phyloP scores from a whole-genome alignment of 2,888 invertebrate species.

The Chelonus formosanus region DNA sequence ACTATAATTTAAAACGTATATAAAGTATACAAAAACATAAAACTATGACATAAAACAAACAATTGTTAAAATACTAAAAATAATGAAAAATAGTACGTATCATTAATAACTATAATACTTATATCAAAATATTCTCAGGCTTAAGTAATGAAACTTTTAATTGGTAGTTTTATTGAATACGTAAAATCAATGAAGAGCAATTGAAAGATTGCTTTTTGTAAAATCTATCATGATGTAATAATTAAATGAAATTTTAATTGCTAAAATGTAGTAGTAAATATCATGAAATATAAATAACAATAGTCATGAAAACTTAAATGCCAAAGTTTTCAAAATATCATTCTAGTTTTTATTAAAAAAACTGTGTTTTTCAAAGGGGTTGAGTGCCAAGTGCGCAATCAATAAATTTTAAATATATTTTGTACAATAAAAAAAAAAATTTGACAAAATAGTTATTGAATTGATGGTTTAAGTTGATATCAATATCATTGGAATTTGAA shows the following conservation, averaged over 20 bases:
- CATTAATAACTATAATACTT: slow-evolving; percentile 13
- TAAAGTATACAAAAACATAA: slow-evolving; percentile 1
- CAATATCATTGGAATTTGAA: neutral
- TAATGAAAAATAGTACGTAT: slow-evolving; percentile 12
- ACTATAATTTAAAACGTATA: too few species aligned
- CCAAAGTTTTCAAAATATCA: neutral
- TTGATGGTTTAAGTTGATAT: slow-evolving; percentile 3
- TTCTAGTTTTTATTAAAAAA: too few species aligned
- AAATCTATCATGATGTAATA: neutral
- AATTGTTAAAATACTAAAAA: slow-evolving; percentile 5
- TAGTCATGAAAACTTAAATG: neutral
- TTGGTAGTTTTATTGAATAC: too few species aligned
- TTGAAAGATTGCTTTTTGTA: neutral
- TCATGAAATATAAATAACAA: too few species aligned
- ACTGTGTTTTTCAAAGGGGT: neutral
- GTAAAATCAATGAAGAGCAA: neutral
- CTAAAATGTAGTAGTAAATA: too few species aligned
- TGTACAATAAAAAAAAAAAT: slow-evolving; percentile 12
- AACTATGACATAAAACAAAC: neutral
- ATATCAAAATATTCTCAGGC: slow-evolving; percentile 32
- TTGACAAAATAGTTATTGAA: slow-evolving; percentile 22
- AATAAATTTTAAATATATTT: slow-evolving; percentile 19
- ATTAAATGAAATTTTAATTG: too few species aligned
- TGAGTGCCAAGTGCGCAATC: neutral
- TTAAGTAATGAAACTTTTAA: slow-evolving; percentile 1